A percentile compares a stretch with the other conserved stretches of the same genome.
These are phyloP conservation scores for Pogonocherus hispidulus DNA, from an alignment of 2,888 invertebrate species.

Conservation along the genomic window DNA sequence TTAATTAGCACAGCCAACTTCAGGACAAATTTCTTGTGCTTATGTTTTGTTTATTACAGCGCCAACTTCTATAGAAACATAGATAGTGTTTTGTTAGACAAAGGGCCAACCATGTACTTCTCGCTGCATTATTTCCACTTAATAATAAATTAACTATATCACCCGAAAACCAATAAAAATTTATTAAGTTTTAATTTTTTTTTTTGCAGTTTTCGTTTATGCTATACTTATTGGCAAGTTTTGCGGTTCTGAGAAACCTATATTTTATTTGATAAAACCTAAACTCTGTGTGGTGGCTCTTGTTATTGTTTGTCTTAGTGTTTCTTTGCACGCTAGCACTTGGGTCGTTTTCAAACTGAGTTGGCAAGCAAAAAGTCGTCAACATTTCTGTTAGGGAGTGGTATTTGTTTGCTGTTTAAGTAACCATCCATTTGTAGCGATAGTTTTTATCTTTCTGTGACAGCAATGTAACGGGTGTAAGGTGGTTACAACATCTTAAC, in stretches of 20 bases:
- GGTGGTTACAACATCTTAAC: slow-evolving; percentile 62
- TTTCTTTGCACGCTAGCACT: slow-evolving; percentile 29
- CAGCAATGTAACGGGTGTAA: slow-evolving; percentile 62
- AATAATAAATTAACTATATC: too few relatives aligned
- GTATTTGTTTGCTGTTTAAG: slow-evolving; percentile 18
- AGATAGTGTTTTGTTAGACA: slow-evolving; percentile 24
- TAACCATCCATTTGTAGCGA: slow-evolving; percentile 28
- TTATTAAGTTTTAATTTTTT: too few relatives aligned
- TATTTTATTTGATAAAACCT: too few relatives aligned
- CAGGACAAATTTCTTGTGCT: too few relatives aligned
- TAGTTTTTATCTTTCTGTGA: slow-evolving; percentile 56
- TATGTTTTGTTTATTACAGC: too few relatives aligned
- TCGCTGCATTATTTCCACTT: neutral
- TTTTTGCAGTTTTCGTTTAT: too few relatives aligned
- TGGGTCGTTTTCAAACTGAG: neutral
- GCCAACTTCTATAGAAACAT: too few relatives aligned
- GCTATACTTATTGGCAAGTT: too few relatives aligned
- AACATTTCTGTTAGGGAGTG: slow-evolving; percentile 29
- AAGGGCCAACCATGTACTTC: slow-evolving; percentile 14
- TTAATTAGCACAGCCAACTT: too few relatives aligned
- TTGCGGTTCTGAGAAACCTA: too few relatives aligned
- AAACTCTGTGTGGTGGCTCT: too few relatives aligned
- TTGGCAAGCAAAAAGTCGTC: slow-evolving; percentile 7
- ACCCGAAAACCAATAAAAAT: too few relatives aligned
- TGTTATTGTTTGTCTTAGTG: slow-evolving; percentile 26